Evolutionary conservation across 2,888 invertebrate genomes (phyloP).

Genomic region (Unio pictorum): DNA sequence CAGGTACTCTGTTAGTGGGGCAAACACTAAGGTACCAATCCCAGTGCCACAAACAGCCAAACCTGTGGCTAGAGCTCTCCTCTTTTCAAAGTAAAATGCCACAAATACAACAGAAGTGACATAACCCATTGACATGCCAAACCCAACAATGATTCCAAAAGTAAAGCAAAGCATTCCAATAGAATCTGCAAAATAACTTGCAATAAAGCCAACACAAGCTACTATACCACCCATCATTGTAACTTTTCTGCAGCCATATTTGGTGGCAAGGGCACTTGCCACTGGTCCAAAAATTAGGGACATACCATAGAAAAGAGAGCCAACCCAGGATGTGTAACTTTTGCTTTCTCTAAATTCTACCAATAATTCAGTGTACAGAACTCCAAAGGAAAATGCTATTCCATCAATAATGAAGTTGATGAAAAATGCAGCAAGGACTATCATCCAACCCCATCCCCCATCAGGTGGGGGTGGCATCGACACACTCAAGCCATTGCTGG

Average conservation of each 20-base stretch:
- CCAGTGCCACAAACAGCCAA: slow-evolving; percentile 70
- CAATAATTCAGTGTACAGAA: slow-evolving; percentile 88
- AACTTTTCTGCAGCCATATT: slow-evolving; percentile 67
- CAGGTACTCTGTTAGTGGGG: slow-evolving; percentile 65
- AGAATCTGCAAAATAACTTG: slow-evolving; percentile 61
- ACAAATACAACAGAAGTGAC: slow-evolving; percentile 70
- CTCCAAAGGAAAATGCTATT: slow-evolving; percentile 92
- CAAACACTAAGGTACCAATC: slow-evolving; percentile 69
- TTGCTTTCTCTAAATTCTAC: slow-evolving; percentile 88
- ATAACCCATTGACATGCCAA: slow-evolving; percentile 69
- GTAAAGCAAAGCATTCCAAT: slow-evolving; percentile 66
- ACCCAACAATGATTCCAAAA: slow-evolving; percentile 68
- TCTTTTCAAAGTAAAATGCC: slow-evolving; percentile 71
- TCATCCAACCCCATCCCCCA: slow-evolving; percentile 94
- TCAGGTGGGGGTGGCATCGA: slow-evolving; percentile 76
- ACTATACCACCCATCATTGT: slow-evolving; percentile 67
- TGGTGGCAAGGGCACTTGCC: slow-evolving; percentile 65
- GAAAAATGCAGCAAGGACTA: slow-evolving; percentile 90
- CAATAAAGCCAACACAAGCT: slow-evolving; percentile 61
- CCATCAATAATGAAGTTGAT: slow-evolving; percentile 94
- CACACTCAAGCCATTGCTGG: slow-evolving; percentile 30
- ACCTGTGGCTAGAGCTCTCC: slow-evolving; percentile 70
- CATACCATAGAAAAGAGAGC: slow-evolving; percentile 92
- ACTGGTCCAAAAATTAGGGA: slow-evolving; percentile 78
- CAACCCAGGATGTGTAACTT: slow-evolving; percentile 91